Conservation (phyloP, 2,888 invertebrate species). For the Drosophila leonis region DNA sequence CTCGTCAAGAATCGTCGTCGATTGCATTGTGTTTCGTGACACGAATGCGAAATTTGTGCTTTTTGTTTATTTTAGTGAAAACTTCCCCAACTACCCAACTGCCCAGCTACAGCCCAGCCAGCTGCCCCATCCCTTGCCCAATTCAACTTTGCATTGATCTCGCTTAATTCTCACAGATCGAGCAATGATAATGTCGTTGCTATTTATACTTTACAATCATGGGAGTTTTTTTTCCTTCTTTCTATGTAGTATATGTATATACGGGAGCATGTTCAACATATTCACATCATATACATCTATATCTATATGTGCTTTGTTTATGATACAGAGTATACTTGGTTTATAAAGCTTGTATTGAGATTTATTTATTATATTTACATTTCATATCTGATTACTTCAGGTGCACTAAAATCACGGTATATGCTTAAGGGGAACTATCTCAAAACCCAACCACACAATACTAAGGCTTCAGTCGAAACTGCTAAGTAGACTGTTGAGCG, state of each 20-base stretch:
- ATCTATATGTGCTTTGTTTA: background rate
- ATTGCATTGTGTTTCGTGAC: constrained; percentile 55
- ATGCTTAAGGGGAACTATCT: too few relatives aligned
- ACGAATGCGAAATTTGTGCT: constrained; percentile 35
- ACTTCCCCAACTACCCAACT: constrained; percentile 4
- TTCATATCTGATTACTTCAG: background rate
- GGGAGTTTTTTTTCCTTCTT: constrained; percentile 28
- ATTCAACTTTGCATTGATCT: constrained; percentile 1
- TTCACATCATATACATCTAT: background rate
- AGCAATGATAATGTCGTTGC: background rate
- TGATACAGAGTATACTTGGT: background rate
- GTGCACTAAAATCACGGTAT: too few relatives aligned
- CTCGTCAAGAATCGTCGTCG: constrained; percentile 50
- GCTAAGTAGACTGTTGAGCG: too few relatives aligned
- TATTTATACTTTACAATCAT: constrained; percentile 34
- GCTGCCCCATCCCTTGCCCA: background rate
- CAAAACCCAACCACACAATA: too few relatives aligned
- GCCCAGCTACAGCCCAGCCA: background rate
- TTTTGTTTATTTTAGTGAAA: constrained; percentile 4
- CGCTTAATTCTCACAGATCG: constrained; percentile 9
- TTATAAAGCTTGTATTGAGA: background rate
- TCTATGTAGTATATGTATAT: background rate
- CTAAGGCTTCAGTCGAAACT: too few relatives aligned
- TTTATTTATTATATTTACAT: background rate
- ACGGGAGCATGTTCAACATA: background rate